phyloP scores from a whole-genome alignment of 1,140 invertebrate genomes.

The Dendrolimus kikuchii region DNA sequence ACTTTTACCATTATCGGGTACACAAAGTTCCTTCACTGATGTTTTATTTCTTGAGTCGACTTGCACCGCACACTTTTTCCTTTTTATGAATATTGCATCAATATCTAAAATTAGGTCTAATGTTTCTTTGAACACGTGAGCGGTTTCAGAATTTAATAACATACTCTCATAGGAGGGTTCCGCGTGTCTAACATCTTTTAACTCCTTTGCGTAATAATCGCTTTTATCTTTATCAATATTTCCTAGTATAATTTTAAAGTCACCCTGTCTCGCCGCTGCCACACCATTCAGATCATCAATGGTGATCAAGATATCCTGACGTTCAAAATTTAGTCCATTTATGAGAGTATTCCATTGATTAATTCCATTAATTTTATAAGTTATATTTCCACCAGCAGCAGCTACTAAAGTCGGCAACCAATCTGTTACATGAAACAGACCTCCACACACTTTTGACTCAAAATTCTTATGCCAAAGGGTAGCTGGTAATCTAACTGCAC shows the following conservation, averaged over 20 bases:
- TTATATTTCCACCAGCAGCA: conserved; percentile 22
- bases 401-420: conserved; percentile 85
- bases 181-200: conserved; percentile 9
- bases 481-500: conserved; percentile 80
- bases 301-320: conserved; percentile 74
- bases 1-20: conserved; percentile 22
- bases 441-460: conserved; percentile 74
- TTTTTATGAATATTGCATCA: conserved; percentile 1
- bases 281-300: conserved; percentile 25
- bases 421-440: conserved; percentile 86
- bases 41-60: not conserved
- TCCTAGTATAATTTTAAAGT: conserved; percentile 35
- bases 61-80: not conserved
- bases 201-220: conserved; percentile 21
- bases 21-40: conserved; percentile 13
- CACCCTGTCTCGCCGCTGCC: conserved; percentile 30
- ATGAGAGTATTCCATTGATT: conserved; percentile 78
- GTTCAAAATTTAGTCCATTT: conserved; percentile 66
- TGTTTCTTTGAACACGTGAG: conserved; percentile 24
- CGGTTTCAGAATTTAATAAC: conserved; percentile 20
- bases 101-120: conserved; percentile 9
- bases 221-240: conserved; percentile 16
- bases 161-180: conserved; percentile 19
- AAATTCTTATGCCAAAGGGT: conserved; percentile 83
- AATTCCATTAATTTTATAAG: conserved; percentile 74